These are phyloP conservation scores for Probosciger aterrimus DNA, from an alignment of 2,113 vertebrate species.

Conservation along the genomic window DNA sequence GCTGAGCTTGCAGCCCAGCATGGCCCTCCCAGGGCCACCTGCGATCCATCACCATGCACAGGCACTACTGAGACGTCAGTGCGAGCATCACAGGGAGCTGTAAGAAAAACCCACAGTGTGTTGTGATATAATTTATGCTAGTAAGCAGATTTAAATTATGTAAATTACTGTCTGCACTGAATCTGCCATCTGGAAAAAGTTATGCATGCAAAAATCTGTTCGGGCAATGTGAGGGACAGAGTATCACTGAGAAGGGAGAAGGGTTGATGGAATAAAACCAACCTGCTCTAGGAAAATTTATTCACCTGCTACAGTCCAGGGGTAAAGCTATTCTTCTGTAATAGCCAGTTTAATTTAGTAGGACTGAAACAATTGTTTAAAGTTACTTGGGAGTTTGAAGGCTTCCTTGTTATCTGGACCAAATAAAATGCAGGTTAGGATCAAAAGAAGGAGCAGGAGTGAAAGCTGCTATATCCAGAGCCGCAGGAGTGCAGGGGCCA, in stretches of 20 bases:
- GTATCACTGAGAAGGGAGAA: background rate
- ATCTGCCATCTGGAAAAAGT: slow-evolving; percentile 56
- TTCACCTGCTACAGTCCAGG: background rate
- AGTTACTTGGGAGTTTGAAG: background rate
- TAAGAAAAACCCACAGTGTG: background rate
- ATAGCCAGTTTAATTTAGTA: background rate
- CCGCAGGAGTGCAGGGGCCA: background rate
- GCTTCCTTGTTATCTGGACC: background rate
- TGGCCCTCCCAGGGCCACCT: background rate
- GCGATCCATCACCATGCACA: rapidly evolving
- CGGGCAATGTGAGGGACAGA: background rate
- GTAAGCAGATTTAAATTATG: slow-evolving; percentile 58
- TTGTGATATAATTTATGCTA: slow-evolving; percentile 20
- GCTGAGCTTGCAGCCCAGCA: background rate
- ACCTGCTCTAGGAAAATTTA: background rate
- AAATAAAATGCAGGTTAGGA: background rate
- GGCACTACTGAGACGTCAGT: background rate
- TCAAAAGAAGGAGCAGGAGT: background rate
- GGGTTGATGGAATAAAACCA: background rate
- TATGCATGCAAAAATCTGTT: slow-evolving; percentile 13
- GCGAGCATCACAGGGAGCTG: background rate
- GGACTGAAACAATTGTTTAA: background rate
- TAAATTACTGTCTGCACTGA: slow-evolving; percentile 46
- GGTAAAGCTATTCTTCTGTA: background rate
- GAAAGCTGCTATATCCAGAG: background rate